These are phyloP conservation scores for Hemitrygon akajei DNA, from an alignment of 2,797 vertebrate genomes.

Conservation along the genomic window DNA sequence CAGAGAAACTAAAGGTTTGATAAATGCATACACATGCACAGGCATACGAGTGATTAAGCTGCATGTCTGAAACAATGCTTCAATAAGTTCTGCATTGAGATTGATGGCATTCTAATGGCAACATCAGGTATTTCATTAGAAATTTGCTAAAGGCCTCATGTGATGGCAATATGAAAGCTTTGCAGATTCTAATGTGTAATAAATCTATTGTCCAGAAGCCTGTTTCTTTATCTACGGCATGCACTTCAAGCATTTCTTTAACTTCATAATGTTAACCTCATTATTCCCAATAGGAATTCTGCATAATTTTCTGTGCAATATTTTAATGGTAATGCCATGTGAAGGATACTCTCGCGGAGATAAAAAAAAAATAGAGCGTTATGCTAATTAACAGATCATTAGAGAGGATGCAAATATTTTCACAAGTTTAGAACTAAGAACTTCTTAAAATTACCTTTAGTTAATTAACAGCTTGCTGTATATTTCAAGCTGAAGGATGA, in stretches of 20 bases:
- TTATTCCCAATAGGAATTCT: background rate
- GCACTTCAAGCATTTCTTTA: background rate
- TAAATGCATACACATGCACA: background rate
- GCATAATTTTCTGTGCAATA: background rate
- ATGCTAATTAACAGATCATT: background rate
- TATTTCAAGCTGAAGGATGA: background rate
- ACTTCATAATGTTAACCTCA: conserved; percentile 20
- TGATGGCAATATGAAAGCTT: conserved; percentile 17
- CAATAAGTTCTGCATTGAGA: conserved; percentile 17
- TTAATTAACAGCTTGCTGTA: background rate
- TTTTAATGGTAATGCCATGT: background rate
- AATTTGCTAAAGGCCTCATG: conserved; percentile 27
- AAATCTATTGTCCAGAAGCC: background rate
- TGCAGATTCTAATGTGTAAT: conserved; percentile 8
- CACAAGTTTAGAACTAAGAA: background rate
- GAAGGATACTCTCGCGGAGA: background rate
- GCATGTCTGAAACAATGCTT: conserved; percentile 15
- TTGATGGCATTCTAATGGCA: conserved; percentile 22
- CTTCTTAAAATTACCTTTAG: background rate
- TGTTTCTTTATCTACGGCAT: conserved; percentile 22
- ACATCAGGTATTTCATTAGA: conserved; percentile 23
- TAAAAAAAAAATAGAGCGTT: no score
- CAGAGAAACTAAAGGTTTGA: conserved; percentile 51
- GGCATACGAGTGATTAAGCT: background rate
- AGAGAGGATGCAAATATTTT: background rate